A percentile compares a stretch with the other conserved stretches of the same genome.
phyloP scores from a whole-genome alignment of 2,113 vertebrate genomes.

The Turnix velox region DNA sequence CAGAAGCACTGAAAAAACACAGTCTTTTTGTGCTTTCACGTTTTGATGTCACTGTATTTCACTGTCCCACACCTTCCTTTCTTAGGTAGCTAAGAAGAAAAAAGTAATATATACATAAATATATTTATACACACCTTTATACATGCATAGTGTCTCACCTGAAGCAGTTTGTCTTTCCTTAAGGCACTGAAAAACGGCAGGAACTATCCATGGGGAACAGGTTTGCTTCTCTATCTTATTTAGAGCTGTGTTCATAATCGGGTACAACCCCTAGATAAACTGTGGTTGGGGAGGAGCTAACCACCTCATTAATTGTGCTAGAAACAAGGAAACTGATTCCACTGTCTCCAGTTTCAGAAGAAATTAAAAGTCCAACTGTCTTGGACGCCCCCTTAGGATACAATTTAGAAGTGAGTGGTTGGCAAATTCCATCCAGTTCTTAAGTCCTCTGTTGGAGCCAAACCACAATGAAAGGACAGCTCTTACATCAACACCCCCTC shows the following conservation, averaged over 20 bases:
- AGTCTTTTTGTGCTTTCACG: not conserved
- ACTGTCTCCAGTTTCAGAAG: not conserved
- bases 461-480: not conserved
- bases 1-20: not conserved
- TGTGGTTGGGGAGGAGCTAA: constrained; percentile 8
- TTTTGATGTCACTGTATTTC: not conserved
- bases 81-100: not conserved
- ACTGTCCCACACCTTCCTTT: not conserved
- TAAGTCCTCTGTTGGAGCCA: not conserved
- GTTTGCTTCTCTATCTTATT: not conserved
- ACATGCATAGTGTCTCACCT: not conserved
- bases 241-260: not conserved
- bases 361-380: not conserved
- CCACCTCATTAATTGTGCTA: not conserved
- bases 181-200: not conserved
- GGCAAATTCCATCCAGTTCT: not conserved
- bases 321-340: not conserved
- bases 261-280: not conserved
- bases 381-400: not conserved
- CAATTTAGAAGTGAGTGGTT: not conserved
- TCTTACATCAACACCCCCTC: not conserved
- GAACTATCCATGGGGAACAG: not conserved
- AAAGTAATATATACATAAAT: not conserved
- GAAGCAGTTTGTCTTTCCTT: not conserved
- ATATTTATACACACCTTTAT: not conserved